Base-by-base conservation (phyloP, 2,888 invertebrate genomes). In the Ctena decussata region DNA sequence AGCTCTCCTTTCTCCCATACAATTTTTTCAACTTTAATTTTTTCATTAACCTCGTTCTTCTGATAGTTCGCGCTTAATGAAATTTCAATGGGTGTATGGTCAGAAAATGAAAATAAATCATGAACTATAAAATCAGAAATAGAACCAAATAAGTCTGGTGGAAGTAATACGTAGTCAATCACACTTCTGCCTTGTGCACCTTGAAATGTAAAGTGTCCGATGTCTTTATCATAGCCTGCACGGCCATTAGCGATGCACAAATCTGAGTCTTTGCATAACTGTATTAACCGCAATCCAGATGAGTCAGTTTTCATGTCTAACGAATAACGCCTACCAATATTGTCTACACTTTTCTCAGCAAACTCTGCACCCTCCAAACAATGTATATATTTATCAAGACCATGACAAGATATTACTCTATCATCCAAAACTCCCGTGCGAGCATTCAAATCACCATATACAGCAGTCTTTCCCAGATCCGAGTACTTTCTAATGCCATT, bases 361-460 rank as follows among this genome's bases (percentile, higher is more conserved):
- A 65, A 35, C 8, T 65, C 35, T 12, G 35, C 32, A 27, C 41
- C 41, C 35, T 79, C 41, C 24, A 79, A 39, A 21, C 53, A 49
- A 27, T 39, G 37, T 37, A 79, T 57, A 72, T 57, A 79, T 39
- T 12, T 79, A 53, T 44, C 41, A 72, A 72, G 49, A 27, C 27
- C 24, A 8, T 49, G 30, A 24, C 0, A 35, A 1, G 49, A 30
- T 27, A 53, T 12, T 21, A 30, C 32, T 18, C 44, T 53, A 30
- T 79, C 79, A n/a, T 79, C 72, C 0, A 35, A 18, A 32, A 27
- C 18, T 11, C 46, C 71, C 2, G 49, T 37, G 37, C 79, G 30
- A 11, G 79, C 79, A 71, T 79, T 72, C 37, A 72, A 39, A 57
- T 79, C 72, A 0, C 72, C 79, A 0, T 32, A 30, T 15, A 79